These are phyloP conservation scores for Equus przewalskii DNA, from an alignment of 2,113 vertebrate genomes.

Conservation along the genomic window DNA sequence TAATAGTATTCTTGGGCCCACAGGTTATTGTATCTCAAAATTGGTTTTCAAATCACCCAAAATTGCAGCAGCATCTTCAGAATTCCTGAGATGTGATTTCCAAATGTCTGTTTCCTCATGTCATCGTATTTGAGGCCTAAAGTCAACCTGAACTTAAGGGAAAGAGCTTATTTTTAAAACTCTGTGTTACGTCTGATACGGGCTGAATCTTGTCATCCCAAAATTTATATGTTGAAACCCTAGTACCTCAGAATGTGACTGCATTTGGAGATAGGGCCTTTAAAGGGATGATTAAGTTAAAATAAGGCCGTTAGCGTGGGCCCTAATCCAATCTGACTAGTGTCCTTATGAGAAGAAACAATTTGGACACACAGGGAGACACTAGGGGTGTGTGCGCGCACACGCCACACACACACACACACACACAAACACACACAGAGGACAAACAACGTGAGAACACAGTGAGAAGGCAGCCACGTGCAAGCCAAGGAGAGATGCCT, in stretches of 20 bases:
- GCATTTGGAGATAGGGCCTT: background rate
- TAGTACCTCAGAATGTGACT: too few species aligned
- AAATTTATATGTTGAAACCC: background rate
- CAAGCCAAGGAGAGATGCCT: background rate
- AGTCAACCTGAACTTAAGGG: background rate
- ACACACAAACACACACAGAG: background rate
- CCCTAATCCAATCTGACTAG: background rate
- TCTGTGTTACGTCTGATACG: background rate
- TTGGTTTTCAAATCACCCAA: background rate
- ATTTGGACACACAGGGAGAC: background rate
- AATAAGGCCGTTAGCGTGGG: background rate
- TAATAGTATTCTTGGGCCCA: background rate
- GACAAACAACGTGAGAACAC: background rate
- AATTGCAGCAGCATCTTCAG: background rate
- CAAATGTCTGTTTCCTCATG: background rate
- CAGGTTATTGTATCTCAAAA: background rate
- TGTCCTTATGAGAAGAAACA: background rate
- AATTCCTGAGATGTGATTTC: background rate
- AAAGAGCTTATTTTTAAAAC: background rate
- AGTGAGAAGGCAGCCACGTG: background rate
- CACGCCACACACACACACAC: too few species aligned
- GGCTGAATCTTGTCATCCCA: background rate
- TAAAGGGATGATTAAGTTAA: background rate
- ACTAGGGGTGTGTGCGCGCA: background rate
- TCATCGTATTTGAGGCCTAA: background rate